Percentiles rank a stretch among this genome's conserved stretches.
Conservation (phyloP, 2,797 vertebrate species). For the Acomys russatus region DNA sequence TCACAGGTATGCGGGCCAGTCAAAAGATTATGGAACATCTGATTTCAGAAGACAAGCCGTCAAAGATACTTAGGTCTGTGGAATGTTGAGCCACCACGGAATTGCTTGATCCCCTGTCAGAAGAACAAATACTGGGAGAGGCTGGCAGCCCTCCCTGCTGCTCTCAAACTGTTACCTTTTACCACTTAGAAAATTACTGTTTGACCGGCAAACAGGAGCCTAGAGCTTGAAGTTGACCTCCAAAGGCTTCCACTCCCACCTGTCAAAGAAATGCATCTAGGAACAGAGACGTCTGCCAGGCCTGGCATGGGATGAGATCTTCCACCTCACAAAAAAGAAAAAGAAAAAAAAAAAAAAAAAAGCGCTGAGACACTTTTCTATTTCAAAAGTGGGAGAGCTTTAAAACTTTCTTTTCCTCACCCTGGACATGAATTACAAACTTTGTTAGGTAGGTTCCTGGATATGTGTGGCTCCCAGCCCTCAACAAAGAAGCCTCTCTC, state of each 20-base stretch:
- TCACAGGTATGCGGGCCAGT: neutral
- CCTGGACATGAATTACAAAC: neutral
- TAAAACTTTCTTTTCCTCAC: neutral
- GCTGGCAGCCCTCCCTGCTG: neutral
- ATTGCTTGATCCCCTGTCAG: too few species aligned
- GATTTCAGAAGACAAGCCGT: conserved; percentile 43
- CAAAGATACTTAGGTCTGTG: conserved; percentile 16
- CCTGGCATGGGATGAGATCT: neutral
- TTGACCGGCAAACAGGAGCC: neutral
- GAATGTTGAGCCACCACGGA: neutral
- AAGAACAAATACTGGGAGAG: neutral
- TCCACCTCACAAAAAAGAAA: neutral
- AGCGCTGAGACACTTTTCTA: neutral
- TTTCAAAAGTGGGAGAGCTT: neutral
- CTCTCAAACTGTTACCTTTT: neutral
- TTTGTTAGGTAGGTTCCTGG: neutral
- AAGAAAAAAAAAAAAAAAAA: neutral
- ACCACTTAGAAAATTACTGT: neutral
- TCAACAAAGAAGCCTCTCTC: neutral
- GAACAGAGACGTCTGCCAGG: neutral
- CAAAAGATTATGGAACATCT: neutral
- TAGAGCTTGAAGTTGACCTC: neutral
- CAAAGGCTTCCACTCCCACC: neutral
- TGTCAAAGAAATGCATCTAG: neutral
- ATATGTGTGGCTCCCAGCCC: neutral